A percentile compares a stretch with the other conserved stretches of the same genome.
Evolutionary conservation across 2,797 vertebrate genomes (phyloP).

Genomic region (Anableps anableps): DNA sequence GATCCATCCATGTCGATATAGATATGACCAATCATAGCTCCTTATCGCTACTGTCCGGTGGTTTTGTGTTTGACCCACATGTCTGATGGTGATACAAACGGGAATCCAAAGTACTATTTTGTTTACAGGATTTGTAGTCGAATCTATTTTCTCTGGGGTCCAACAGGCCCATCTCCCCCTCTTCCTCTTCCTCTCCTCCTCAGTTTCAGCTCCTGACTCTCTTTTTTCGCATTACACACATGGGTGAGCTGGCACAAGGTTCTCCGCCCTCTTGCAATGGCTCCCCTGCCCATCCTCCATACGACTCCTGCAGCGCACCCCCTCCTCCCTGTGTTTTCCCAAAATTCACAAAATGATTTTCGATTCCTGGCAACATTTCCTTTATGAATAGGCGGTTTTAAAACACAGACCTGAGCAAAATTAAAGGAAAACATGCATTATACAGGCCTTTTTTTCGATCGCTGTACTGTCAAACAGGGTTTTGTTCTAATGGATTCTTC

Average conservation of each 20-base stretch:
- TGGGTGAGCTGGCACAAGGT: slow-evolving; percentile 83
- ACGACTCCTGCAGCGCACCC: neutral
- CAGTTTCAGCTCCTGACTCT: slow-evolving; percentile 66
- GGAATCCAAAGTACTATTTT: slow-evolving; percentile 49
- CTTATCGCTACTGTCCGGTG: slow-evolving; percentile 27
- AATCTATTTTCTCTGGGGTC: slow-evolving; percentile 21
- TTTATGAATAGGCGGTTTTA: neutral
- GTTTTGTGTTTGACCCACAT: slow-evolving; percentile 34
- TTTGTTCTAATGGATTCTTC: slow-evolving; percentile 24
- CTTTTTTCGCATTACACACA: slow-evolving; percentile 94
- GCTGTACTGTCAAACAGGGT: neutral
- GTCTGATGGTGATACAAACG: slow-evolving; percentile 16
- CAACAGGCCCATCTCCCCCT: neutral
- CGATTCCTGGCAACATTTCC: neutral
- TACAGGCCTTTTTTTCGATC: neutral
- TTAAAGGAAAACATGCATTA: neutral
- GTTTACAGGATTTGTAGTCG: slow-evolving; percentile 36
- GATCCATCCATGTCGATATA: slow-evolving; percentile 47
- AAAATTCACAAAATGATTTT: slow-evolving; percentile 57
- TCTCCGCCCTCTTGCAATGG: slow-evolving; percentile 58
- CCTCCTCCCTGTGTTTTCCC: slow-evolving; percentile 12
- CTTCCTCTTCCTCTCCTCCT: slow-evolving; percentile 57
- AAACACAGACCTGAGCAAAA: neutral
- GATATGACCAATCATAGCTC: slow-evolving; percentile 56
- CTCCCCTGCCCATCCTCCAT: slow-evolving; percentile 10